Evolutionary conservation across 2,797 vertebrate genomes (phyloP), one percentile per base, ranked within the genome.

Genomic region (Phalloptychus januarius): DNA sequence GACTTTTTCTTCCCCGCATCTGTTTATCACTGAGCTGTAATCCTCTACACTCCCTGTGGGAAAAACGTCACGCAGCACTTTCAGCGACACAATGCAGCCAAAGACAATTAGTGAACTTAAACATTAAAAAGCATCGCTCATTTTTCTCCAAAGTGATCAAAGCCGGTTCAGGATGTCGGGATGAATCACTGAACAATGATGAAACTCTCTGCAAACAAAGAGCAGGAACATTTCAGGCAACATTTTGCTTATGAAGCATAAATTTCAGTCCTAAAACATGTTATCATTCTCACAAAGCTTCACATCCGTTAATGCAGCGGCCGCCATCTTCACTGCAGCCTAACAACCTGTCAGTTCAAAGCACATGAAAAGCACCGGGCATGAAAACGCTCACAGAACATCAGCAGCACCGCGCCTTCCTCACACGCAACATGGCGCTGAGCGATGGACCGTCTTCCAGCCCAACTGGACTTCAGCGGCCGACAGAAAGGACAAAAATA

Each of bases 401-500:
- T 94, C 91, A 90, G 91, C 46, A 85, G 81, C 78, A 80, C 77
- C 25, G 11, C 77, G 79, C 79, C 75, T 90, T 91, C 88, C 81
- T 83, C 81, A 89, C 87, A 87, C 88, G 82, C 85, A 84, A 85
- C 84, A 88, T 42, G 79, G 83, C 79, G 72, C 83, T 90, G 80
- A 85, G 88, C 92, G 92, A 94, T 91, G 92, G 93, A 91, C 87
- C 89, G 91, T 94, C 94, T 95, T 93, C 82, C 5, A 91, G 89
- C 86, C 85, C 92, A 88, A 94, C 91, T 94, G 92, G 85, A 89
- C 89, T 89, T 90, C 78, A 86, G 82, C 73, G 81, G 75, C 80
- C 86, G 84, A 87, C 89, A 91, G 83, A n/a, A n/a, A n/a, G n/a
- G n/a, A n/a, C n/a, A n/a, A n/a, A n/a, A n/a, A n/a, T n/a, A n/a